Base-by-base conservation (phyloP, 2,113 vertebrate species). In the Campylorhamphus procurvoides region DNA sequence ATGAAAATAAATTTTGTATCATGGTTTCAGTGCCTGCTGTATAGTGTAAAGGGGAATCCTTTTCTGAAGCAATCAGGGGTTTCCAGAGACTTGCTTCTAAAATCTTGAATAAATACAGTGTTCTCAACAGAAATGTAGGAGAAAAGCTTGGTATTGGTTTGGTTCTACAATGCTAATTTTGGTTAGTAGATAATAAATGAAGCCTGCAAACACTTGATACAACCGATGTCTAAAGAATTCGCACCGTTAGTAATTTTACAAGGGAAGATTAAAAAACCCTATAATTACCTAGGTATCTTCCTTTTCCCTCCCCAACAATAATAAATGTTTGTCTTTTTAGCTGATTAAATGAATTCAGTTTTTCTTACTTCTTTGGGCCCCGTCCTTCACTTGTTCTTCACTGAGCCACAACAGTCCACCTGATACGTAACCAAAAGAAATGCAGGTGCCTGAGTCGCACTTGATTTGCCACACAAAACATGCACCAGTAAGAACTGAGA, bases 1-100 rank as follows among this genome's bases (percentile, higher is more conserved):
- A 99, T 99, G 99, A 99, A 90, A 99, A 99, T 99, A 99, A 99
- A 99, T 99, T 99, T 99, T 99, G 98, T 99, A 99, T 97, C 97
- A 98, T 96, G 97, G 97, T 98, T 98, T 98, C 97, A 95, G 96
- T 98, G 97, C 97, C 97, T 98, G 96, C 96, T 98, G 97, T 98
- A 97, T 97, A 98, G 96, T 98, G 95, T 98, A 98, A 98, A 98
- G 97, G 96, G 98, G 98, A 98, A 98, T 98, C 98, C 97, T 98
- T 98, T 98, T 97, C 97, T 96, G 97, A 98, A 98, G 97, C 74
- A 62, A 97, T 95, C 44, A 96, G 97, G 97, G 96, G 97, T 96
- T 98, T 97, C 97, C 97, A 98, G 97, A 98, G 97, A 98, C 93
- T 95, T 92, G 93, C 94, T 97, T 97, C 98, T 97, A 97, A 98